Conservation (phyloP, 2,113 vertebrate genomes). For the Macaca nemestrina region DNA sequence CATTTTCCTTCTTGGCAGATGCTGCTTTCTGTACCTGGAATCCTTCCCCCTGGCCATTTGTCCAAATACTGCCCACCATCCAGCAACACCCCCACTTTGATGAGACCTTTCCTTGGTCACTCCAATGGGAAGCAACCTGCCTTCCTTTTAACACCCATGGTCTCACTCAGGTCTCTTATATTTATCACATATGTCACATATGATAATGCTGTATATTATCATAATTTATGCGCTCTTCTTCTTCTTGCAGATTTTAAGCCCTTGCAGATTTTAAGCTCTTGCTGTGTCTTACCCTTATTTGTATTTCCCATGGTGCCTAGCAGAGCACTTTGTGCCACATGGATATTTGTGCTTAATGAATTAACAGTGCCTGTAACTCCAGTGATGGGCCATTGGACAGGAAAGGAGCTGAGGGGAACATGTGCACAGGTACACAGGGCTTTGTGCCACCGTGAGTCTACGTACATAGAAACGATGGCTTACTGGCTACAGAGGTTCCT, state of each 20-base stretch:
- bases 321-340: not conserved
- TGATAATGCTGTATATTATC: not conserved
- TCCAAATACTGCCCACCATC: not conserved
- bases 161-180: not conserved
- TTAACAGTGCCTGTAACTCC: not conserved
- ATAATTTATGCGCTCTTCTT: not conserved
- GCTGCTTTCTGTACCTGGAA: not conserved
- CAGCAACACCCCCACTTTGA: not conserved
- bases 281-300: not conserved
- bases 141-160: not conserved
- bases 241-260: not conserved
- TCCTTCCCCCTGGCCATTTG: not conserved
- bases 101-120: not conserved
- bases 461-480: not conserved
- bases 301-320: not conserved
- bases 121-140: not conserved
- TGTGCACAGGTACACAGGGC: not conserved
- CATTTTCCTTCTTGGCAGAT: not conserved
- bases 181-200: not conserved
- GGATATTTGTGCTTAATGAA: slow-evolving; percentile 15
- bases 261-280: not conserved
- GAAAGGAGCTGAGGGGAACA: slow-evolving; percentile 8
- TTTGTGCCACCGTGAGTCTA: not conserved
- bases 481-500: not conserved
- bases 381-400: not conserved